Percentiles rank a stretch among this genome's conserved stretches.
These are phyloP conservation scores for Heliconius hortense DNA, from an alignment of 2,888 invertebrate genomes.

Conservation along the genomic window DNA sequence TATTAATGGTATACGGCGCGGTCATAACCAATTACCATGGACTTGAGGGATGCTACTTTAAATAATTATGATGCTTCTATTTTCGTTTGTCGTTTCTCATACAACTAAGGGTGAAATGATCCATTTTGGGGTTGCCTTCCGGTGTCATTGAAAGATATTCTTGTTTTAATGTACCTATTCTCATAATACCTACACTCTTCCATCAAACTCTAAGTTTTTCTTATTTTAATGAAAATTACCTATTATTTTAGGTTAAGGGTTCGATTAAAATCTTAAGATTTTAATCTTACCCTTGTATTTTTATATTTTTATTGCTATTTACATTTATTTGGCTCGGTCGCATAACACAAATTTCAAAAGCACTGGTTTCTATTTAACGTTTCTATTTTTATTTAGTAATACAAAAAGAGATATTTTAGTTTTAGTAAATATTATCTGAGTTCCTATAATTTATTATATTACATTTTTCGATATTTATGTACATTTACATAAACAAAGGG, in stretches of 20 bases:
- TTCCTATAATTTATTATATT: no score
- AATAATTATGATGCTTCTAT: slow-evolving; percentile 39
- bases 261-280: no score
- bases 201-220: background rate
- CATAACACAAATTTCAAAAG: no score
- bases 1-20: slow-evolving; percentile 27
- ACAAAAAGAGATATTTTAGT: no score
- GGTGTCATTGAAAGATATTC: slow-evolving; percentile 25
- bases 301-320: no score
- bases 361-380: no score
- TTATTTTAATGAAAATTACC: background rate
- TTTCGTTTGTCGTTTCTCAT: slow-evolving; percentile 33
- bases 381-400: no score
- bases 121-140: slow-evolving; percentile 33
- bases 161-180: background rate
- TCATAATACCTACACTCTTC: background rate
- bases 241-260: no score
- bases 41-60: slow-evolving; percentile 34
- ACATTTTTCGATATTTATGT: background rate
- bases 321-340: no score
- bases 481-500: background rate
- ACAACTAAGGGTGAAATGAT: slow-evolving; percentile 31
- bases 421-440: no score
- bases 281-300: no score
- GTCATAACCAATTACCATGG: slow-evolving; percentile 34